Percentiles rank a stretch among this genome's conserved stretches.
phyloP scores from a whole-genome alignment of 2,113 vertebrate species.

The Thalassarche chlororhynchos region DNA sequence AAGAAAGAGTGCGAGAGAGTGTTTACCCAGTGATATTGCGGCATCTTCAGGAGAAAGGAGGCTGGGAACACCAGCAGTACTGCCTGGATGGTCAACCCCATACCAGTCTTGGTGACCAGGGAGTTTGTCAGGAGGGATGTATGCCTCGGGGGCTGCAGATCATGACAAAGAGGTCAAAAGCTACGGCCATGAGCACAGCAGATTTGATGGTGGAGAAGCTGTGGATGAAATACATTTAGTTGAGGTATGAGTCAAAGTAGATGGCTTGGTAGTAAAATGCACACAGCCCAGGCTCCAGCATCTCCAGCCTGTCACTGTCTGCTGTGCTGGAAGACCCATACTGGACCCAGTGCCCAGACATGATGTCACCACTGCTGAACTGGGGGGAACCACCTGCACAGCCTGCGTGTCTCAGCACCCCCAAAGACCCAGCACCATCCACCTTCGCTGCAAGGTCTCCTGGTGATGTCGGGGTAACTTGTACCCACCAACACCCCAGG shows the following conservation, averaged over 20 bases:
- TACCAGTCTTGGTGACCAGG: not conserved
- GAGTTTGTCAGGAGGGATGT: not conserved
- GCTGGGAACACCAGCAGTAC: not conserved
- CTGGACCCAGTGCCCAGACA: not conserved
- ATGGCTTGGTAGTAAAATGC: not conserved
- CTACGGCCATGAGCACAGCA: not conserved
- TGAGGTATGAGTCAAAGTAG: not conserved
- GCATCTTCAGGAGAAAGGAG: slow-evolving; percentile 8
- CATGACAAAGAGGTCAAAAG: not conserved
- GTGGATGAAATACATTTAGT: not conserved
- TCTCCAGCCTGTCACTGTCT: not conserved
- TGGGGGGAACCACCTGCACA: not conserved
- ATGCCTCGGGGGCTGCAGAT: not conserved
- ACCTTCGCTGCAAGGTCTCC: not conserved
- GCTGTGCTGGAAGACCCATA: too few relatives aligned
- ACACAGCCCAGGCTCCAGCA: not conserved
- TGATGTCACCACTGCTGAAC: not conserved
- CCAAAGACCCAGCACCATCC: not conserved
- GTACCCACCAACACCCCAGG: not conserved
- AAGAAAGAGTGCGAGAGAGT: slow-evolving; percentile 33
- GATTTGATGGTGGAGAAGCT: not conserved
- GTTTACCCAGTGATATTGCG: not conserved
- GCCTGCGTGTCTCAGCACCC: not conserved
- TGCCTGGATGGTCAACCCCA: not conserved
- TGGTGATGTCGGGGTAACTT: too few relatives aligned